These are phyloP conservation scores for Lagodon rhomboides DNA, from an alignment of 2,797 vertebrate species.

Conservation along the genomic window DNA sequence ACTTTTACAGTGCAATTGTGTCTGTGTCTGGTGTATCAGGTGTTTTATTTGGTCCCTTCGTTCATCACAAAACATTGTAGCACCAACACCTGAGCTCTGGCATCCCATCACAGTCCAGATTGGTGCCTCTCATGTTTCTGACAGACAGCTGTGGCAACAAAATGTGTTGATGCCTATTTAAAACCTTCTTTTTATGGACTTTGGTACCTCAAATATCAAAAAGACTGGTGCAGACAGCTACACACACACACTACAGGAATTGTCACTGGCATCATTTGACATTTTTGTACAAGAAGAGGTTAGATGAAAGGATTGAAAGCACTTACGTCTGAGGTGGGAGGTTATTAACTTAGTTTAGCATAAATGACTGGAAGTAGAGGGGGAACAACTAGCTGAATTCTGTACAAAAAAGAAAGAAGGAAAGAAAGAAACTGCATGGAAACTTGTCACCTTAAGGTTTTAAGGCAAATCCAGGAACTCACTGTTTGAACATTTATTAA, in stretches of 20 bases:
- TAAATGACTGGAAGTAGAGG: neutral
- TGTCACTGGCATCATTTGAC: no score
- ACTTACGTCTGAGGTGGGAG: neutral
- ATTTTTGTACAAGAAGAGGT: no score
- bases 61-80: neutral
- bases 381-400: neutral
- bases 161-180: neutral
- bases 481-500: neutral
- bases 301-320: no score
- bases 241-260: no score
- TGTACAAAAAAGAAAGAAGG: neutral
- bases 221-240: no score
- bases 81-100: conserved; percentile 1
- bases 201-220: neutral
- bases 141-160: neutral
- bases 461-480: no score
- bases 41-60: neutral
- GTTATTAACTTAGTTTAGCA: neutral
- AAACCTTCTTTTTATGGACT: neutral
- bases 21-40: neutral
- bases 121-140: neutral
- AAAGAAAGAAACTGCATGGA: no score
- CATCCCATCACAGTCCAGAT: neutral
- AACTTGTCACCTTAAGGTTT: no score
- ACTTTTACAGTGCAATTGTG: neutral